Percentiles rank a stretch among this genome's conserved stretches.
Evolutionary conservation across 2,797 vertebrate species (phyloP).

Genomic region (Vespertilio murinus): DNA sequence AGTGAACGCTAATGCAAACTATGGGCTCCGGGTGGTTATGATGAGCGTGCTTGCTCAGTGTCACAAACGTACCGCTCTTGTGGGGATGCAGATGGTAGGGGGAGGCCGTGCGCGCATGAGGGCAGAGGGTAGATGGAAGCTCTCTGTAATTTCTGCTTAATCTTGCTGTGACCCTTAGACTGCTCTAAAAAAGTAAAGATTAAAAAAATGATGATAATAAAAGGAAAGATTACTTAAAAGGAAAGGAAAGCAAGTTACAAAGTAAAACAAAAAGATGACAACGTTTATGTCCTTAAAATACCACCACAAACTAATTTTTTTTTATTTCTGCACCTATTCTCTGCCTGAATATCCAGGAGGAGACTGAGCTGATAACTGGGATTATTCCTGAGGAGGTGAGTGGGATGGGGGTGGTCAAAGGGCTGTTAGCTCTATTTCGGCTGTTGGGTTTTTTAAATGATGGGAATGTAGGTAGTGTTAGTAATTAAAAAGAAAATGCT

Average conservation of each 20-base stretch:
- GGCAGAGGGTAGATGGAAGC: background rate
- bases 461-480: background rate
- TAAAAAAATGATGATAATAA: too few species aligned
- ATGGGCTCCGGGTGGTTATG: background rate
- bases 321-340: background rate
- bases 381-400: background rate
- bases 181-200: background rate
- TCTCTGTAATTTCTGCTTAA: background rate
- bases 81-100: rapidly evolving
- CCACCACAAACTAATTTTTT: background rate
- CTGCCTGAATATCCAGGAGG: background rate
- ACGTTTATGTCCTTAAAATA: background rate
- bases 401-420: background rate
- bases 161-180: background rate
- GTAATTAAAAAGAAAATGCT: conserved; percentile 13
- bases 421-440: background rate
- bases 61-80: too few species aligned
- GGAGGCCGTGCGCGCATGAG: background rate
- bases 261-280: background rate
- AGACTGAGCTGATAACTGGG: background rate
- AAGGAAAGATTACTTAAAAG: background rate
- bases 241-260: background rate
- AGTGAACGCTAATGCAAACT: background rate
- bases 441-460: background rate
- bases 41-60: too few species aligned